Base-by-base conservation (phyloP, 2,888 invertebrate species). In the Lysandra coridon region DNA sequence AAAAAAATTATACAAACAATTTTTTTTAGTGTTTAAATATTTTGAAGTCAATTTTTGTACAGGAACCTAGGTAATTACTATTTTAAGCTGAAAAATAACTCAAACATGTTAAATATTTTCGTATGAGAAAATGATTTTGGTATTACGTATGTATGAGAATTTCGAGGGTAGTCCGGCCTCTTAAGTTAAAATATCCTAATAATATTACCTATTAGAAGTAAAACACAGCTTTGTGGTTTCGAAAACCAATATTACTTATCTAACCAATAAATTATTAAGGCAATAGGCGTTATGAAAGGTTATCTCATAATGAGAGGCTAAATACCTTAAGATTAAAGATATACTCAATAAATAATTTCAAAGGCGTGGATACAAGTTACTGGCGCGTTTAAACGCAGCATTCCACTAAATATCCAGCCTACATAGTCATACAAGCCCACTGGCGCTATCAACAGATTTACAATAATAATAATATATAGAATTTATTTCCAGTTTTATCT, bases 231-330 rank as follows among this genome's bases (percentile, higher is more conserved):
- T n/a, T 30, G 1, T 12, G 1, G 14, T 69, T 69, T 69, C 57
- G 30, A 30, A 30, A 33, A 33, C 69, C 5, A 69, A 69, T 69
- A 69, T 69, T 37, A 69, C 14, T 33, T 69, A 69, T 69, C 14
- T 37, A 37, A 69, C 10, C 17, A 69, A 69, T 14, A 14, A 5
- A 30, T 23, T 69, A 69, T 69, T 33, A 10, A 69, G 33, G 69
- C 17, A 33, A 33, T 69, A 69, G 69, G 33, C 33, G 69, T 69
- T 69, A 69, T 14, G 69, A 69, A 69, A 69, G 69, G 69, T 69
- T 69, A 69, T 69, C 69, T 69, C 4, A 69, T 69, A 69, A 69
- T 69, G 69, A 69, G 69, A 69, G 69, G 69, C 69, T 69, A 69
- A 69, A 69, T 69, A 69, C 33, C 69, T 69, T 69, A 37, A 69